phyloP scores from a whole-genome alignment of 2,113 vertebrate genomes.

The Ovis aries region ARS-UI_Ramb_v3.0 NC_056055.1:161584001-161584500 shows the following conservation, averaged over 20 bases:
- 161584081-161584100: background rate
- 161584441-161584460: background rate
- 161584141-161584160: background rate
- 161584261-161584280: background rate
- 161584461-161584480: background rate
- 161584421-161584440: background rate
- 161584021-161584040: background rate
- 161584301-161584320: background rate
- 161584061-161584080: background rate
- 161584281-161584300: background rate
- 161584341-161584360: background rate
- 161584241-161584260: background rate
- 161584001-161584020: background rate
- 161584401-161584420: background rate
- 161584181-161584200: background rate
- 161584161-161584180: background rate
- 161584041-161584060: background rate
- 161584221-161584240: background rate
- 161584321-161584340: background rate
- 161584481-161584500: background rate
- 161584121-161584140: background rate
- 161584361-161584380: background rate
- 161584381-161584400: background rate
- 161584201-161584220: background rate
- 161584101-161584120: background rate